Base-by-base conservation (phyloP, 2,888 invertebrate genomes). In the Rotaria magnacalcarata region DNA sequence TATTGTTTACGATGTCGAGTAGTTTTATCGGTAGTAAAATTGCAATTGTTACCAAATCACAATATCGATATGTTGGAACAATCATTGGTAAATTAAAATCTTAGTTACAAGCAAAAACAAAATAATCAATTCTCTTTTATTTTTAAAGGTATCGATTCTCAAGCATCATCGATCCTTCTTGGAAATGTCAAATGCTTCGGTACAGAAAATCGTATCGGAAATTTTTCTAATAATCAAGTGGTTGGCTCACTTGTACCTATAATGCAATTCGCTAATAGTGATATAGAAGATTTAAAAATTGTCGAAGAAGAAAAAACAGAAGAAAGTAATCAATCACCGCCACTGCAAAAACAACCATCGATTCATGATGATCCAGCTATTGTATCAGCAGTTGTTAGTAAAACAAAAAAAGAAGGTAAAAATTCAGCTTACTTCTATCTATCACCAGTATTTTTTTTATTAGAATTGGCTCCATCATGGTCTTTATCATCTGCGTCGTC, bases 251-350 rank as follows among this genome's bases (percentile, higher is more conserved):
- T 19, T 27, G 67, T 67, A 67, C 67, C 67, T 7, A 67, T 80
- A 0, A 80, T 80, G 80, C 47, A 43, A 47, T 80, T 80, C 24
- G 47, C 43, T 47, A 80, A 80, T 47, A 47, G 47, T 24, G 80
- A 80, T 47, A 80, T 80, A n/a, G 80, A 80, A 80, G 80, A 80
- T 80, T 80, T 80, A n/a, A 80, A 80, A 47, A 80, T 80, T 47
- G 80, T 43, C 47, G 80, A 47, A n/a, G 47, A 80, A 24, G 80
- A 80, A 43, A 24, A 43, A 47, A 11, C 43, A 47, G 4, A 1
- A 24, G 47, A 80, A 80, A 43, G 7, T 19, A 34, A 34, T 47
- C 80, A 24, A 80, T 0, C 2, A 80, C 34, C 67, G 10, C 6
- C 19, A 19, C 34, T 16, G 34, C 34, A 27, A 34, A 67, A 67